These are phyloP conservation scores for Mechanitis messenoides DNA, from an alignment of 2,888 invertebrate species.

Conservation along the genomic window DNA sequence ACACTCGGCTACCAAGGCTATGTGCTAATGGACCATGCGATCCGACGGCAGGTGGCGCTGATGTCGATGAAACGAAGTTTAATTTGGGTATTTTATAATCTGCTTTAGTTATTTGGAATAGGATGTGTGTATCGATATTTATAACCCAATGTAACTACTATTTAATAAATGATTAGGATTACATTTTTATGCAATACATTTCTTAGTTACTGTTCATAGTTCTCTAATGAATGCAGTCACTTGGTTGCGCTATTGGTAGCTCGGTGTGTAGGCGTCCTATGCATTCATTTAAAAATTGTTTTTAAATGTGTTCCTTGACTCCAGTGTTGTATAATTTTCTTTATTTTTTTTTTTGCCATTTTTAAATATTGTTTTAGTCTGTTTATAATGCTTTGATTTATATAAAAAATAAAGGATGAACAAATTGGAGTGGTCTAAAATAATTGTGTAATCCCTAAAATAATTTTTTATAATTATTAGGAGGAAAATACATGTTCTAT, in stretches of 20 bases:
- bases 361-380: constrained; percentile 8
- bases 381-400: constrained; percentile 5
- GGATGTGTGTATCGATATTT: constrained; percentile 1
- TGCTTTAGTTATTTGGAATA: neutral
- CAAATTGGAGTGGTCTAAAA: neutral
- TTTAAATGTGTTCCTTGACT: constrained; percentile 29
- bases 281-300: constrained; percentile 4
- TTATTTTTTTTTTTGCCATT: constrained; percentile 18
- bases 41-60: neutral
- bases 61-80: neutral
- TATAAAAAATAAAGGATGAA: neutral
- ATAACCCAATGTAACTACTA: no score
- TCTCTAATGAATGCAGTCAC: neutral
- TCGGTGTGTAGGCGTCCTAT: neutral
- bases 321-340: constrained; percentile 7
- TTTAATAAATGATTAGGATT: no score
- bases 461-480: no score
- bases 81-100: neutral
- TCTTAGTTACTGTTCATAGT: no score
- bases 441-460: neutral
- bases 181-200: no score
- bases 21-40: neutral
- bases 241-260: constrained; percentile 1
- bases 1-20: constrained; percentile 13
- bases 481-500: no score